Base-by-base conservation (phyloP, 2,797 vertebrate genomes). In the Eulemur mongoz region DNA sequence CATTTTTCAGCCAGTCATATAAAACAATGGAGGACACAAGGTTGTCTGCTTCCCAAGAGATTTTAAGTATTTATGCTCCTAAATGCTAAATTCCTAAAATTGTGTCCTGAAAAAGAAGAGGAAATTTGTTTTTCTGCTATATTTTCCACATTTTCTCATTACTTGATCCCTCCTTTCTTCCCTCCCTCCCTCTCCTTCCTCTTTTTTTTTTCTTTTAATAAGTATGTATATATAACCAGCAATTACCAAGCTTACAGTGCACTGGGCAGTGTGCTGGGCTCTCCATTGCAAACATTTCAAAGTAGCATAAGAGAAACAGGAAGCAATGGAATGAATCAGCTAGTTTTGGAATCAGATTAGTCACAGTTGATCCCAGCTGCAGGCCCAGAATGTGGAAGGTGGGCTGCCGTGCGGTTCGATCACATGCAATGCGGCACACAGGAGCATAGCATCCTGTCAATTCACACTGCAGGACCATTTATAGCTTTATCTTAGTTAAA, bases 81-180 rank as follows among this genome's bases (percentile, higher is more conserved):
- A 90, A 97, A 73, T 89, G 69, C 76, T 38, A 38, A 79, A 79
- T 79, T 79, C 13, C 52, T 57, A 91, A 95, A 96, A 86, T 1
- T 78, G 7, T 48, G 67, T 85, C 78, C 57, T 76, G n/a, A 90
- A 52, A 54, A 85, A 89, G 54, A 85, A 95, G 25, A 85, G 50
- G 63, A 48, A 38, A 72, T 63, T 27, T 76, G 18, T 82, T 73
- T 88, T 69, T 78, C 72, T 57, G 32, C 1, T 65, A 1, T 70
- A 85, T 75, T 92, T 84, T 78, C 40, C 67, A 83, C 14, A 45
- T 59, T 30, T 50, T 48, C 25, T 87, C 76, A 81, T 76, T 30
- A 54, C 1, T 52, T 67, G 25, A 30, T 63, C 20, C n/a, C 3
- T 85, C 12, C 12, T 27, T 65, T 18, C 13, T 10, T 75, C 20